Evolutionary conservation across 2,797 vertebrate species (phyloP).

Genomic region (Peromyscus aztecus): DNA sequence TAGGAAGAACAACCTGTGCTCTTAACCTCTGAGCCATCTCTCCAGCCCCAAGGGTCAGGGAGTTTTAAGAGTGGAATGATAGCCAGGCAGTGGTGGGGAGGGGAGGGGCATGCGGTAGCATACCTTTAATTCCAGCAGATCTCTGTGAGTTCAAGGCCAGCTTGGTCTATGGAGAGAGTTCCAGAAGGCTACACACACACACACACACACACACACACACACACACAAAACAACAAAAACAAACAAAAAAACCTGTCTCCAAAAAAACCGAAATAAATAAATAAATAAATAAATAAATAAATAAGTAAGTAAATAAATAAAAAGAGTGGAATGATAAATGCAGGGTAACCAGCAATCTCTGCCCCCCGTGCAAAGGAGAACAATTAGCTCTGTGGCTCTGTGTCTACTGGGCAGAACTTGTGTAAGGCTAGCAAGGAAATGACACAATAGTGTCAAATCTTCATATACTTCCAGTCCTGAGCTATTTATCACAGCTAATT

Average conservation of each 20-base stretch:
- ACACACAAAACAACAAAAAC: too few species aligned
- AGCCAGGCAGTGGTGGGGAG: neutral
- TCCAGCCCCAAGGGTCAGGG: too few species aligned
- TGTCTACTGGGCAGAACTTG: neutral
- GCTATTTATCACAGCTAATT: constrained; percentile 14
- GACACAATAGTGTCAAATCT: constrained; percentile 6
- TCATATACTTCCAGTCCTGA: constrained; percentile 7
- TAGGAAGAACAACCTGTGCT: too few species aligned
- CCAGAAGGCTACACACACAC: too few species aligned
- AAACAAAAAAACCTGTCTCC: too few species aligned
- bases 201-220: too few species aligned
- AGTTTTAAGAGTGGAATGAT: neutral
- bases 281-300: neutral
- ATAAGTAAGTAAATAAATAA: too few species aligned
- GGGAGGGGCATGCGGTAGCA: too few species aligned
- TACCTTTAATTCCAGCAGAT: too few species aligned
- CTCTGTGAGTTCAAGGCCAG: too few species aligned
- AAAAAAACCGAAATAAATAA: neutral
- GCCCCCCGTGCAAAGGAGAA: neutral
- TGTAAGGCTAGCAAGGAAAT: neutral
- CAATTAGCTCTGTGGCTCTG: neutral
- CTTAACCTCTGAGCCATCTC: too few species aligned
- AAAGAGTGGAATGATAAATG: neutral
- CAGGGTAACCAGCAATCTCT: neutral
- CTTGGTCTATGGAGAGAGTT: too few species aligned